Evolutionary conservation across 1,140 invertebrate species (phyloP).

Genomic region (Lordiphosa collinella): DNA sequence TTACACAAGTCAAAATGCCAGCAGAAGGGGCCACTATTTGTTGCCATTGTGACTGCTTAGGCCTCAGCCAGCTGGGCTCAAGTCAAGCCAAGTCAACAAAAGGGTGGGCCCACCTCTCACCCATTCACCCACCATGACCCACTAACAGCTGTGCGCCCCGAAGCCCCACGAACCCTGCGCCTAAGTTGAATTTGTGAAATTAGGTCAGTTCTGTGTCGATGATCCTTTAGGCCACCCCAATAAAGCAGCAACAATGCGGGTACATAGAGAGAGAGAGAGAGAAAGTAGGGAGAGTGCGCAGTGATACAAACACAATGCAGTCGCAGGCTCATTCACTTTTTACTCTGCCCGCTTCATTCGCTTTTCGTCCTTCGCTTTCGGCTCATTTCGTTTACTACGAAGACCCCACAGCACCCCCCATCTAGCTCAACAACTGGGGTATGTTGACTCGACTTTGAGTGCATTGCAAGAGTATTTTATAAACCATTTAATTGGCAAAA

Average conservation of each 20-base stretch:
- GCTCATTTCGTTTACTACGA: constrained; percentile 62
- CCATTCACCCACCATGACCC: constrained; percentile 55
- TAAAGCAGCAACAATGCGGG: constrained; percentile 36
- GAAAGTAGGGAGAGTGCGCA: constrained; percentile 62
- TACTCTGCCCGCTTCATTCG: constrained; percentile 53
- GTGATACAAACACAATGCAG: constrained; percentile 47
- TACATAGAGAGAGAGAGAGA: constrained; percentile 27
- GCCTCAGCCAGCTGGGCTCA: constrained; percentile 45
- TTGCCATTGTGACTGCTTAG: constrained; percentile 45
- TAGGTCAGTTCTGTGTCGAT: constrained; percentile 80
- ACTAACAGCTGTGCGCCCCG: constrained; percentile 50
- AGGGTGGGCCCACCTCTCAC: constrained; percentile 6
- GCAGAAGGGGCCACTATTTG: constrained; percentile 57
- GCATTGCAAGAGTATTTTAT: constrained; percentile 28
- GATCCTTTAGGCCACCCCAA: constrained; percentile 71
- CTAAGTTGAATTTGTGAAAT: constrained; percentile 77
- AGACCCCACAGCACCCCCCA: background rate
- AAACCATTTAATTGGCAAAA: constrained; percentile 65
- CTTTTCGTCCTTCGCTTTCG: constrained; percentile 37
- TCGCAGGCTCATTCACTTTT: constrained; percentile 64
- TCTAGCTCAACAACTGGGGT: background rate
- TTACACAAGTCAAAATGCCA: constrained; percentile 46
- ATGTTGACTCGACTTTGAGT: constrained; percentile 2
- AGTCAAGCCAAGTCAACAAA: constrained; percentile 32
- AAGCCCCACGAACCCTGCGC: constrained; percentile 53